A percentile compares a stretch with the other conserved stretches of the same genome.
Evolutionary conservation across 2,113 vertebrate species (phyloP).

Genomic region (Turdus rufiventris): DNA sequence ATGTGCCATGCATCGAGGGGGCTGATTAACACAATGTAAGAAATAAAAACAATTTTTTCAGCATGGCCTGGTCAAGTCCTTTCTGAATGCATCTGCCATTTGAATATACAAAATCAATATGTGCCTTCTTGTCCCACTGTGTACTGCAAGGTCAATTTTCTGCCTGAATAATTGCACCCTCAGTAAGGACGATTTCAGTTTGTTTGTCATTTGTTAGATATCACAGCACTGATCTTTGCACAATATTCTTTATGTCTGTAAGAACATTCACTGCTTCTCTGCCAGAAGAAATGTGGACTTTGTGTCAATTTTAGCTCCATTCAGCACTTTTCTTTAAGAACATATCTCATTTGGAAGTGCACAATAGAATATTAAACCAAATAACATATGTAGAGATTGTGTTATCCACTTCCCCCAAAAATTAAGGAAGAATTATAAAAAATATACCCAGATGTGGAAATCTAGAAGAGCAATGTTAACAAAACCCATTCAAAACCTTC

Average conservation of each 20-base stretch:
- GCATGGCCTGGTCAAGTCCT: not conserved
- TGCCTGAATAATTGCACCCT: not conserved
- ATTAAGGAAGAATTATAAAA: not conserved
- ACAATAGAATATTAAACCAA: not conserved
- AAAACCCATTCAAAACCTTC: not conserved
- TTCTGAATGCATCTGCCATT: not conserved
- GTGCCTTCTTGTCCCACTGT: not conserved
- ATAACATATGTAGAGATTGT: not conserved
- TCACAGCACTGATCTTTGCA: not conserved
- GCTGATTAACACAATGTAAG: not conserved
- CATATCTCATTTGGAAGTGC: not conserved
- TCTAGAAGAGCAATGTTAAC: not conserved
- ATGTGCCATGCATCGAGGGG: not conserved
- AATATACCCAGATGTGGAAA: not conserved
- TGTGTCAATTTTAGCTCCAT: not conserved
- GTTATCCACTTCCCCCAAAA: not conserved
- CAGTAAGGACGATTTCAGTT: constrained; percentile 2
- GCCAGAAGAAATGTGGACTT: not conserved
- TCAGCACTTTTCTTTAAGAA: not conserved
- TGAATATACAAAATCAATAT: not conserved
- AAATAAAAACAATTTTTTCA: not conserved
- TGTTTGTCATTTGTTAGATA: not conserved
- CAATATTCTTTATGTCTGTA: not conserved
- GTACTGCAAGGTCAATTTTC: constrained; percentile 26
- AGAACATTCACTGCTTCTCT: not conserved